Conservation (phyloP, 2,797 vertebrate species). For the Heteromormyrus szaboi region DNA sequence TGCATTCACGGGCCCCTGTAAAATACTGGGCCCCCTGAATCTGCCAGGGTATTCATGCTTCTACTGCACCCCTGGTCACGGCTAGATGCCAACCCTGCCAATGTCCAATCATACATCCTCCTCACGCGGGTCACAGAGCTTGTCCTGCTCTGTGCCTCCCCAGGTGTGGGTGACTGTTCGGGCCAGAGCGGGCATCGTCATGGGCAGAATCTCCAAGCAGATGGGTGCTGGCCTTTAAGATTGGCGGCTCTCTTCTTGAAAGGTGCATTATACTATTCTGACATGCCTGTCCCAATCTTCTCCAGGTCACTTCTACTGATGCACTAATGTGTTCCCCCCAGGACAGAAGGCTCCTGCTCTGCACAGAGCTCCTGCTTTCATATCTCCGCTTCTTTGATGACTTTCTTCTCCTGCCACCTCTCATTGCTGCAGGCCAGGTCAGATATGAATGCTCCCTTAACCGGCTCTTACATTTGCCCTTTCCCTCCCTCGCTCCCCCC, state of each 20-base stretch:
- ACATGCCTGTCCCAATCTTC: constrained; percentile 46
- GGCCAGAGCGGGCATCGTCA: not conserved
- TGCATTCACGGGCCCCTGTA: not conserved
- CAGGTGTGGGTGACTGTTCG: not conserved
- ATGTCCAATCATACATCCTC: not conserved
- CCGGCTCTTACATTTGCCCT: constrained; percentile 48
- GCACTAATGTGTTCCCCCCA: constrained; percentile 37
- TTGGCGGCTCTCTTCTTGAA: not conserved
- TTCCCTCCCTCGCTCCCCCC: constrained; percentile 33
- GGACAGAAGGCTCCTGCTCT: constrained; percentile 35
- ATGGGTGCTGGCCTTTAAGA: not conserved
- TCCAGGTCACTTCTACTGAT: constrained; percentile 58
- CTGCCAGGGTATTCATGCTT: not conserved
- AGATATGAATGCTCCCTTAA: constrained; percentile 51
- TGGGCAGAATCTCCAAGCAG: not conserved
- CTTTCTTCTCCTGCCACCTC: constrained; percentile 26
- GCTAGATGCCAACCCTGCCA: not conserved
- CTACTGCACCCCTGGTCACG: not conserved
- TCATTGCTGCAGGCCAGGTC: constrained; percentile 18
- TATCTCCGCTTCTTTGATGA: constrained; percentile 25
- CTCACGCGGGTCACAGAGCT: not conserved
- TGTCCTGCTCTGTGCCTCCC: not conserved
- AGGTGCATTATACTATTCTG: constrained; percentile 39
- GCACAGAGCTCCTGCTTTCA: constrained; percentile 38
- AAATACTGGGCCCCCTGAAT: not conserved